Evolutionary conservation across 2,888 invertebrate species (phyloP).

Genomic region (Petrolisthes cinctipes): DNA sequence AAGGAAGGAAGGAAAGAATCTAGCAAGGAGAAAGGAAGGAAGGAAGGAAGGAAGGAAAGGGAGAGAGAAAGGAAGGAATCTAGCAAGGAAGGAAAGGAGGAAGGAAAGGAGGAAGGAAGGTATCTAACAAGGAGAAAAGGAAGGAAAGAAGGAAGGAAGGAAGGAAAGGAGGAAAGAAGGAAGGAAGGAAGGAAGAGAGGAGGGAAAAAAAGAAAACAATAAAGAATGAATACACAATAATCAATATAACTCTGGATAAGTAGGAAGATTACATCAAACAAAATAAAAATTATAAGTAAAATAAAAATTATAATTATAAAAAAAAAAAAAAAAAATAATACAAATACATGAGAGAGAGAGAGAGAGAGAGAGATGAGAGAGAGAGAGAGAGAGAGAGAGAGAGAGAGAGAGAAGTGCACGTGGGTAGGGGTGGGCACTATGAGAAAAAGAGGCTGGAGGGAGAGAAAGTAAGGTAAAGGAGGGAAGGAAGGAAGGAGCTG

Average conservation of each 20-base stretch:
- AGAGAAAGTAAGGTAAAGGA: background rate
- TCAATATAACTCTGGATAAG: background rate
- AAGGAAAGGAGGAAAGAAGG: background rate
- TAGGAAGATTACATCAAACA: background rate
- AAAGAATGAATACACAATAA: background rate
- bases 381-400: no score
- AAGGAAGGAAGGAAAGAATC: background rate
- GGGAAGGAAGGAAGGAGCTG: constrained; percentile 9
- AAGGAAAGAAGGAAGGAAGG: background rate
- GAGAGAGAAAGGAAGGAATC: background rate
- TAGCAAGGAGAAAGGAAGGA: background rate
- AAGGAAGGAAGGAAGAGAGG: background rate
- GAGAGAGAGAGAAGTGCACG: no score
- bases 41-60: background rate
- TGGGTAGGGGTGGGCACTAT: no score
- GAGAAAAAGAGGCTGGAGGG: background rate
- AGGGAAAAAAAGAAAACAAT: background rate
- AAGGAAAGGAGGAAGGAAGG: background rate
- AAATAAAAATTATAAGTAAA: no score
- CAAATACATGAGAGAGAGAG: no score
- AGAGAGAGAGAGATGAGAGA: no score
- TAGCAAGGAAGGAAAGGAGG: background rate
- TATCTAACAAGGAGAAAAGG: background rate
- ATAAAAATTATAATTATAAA: no score
- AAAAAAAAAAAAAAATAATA: no score